Percentiles rank a stretch among this genome's conserved stretches.
Evolutionary conservation across 2,113 vertebrate genomes (phyloP).

Genomic region (Lepus americanus): DNA sequence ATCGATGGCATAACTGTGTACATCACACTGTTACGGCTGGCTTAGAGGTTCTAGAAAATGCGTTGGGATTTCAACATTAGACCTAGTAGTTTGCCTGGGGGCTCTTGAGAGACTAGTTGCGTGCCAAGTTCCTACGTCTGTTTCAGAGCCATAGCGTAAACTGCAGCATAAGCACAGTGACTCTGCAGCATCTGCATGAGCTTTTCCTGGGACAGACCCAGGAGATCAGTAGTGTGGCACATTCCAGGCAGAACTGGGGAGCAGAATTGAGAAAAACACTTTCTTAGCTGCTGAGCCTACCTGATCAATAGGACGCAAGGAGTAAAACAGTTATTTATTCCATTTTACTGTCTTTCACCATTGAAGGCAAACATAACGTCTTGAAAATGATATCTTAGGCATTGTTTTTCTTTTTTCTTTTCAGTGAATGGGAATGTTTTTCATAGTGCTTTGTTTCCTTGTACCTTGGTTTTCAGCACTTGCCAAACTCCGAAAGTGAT

Average conservation of each 20-base stretch:
- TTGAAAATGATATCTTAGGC: neutral
- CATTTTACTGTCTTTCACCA: neutral
- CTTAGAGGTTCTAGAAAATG: neutral
- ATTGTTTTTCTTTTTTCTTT: neutral
- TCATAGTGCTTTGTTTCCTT: neutral
- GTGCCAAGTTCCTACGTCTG: neutral
- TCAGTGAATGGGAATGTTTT: neutral
- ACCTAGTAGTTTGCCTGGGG: neutral
- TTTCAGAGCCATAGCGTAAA: conserved; percentile 19
- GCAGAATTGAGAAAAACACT: neutral
- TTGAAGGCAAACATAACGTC: neutral
- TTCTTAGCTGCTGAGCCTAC: neutral
- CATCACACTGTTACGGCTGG: neutral
- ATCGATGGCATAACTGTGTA: neutral
- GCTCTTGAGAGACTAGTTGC: neutral
- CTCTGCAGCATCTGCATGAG: rapidly evolving
- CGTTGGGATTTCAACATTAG: neutral
- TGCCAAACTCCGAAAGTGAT: neutral
- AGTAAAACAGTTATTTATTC: neutral
- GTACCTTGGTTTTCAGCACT: neutral
- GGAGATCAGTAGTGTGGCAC: neutral
- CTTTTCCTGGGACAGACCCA: neutral
- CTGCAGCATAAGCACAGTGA: neutral
- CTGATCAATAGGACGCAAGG: neutral
- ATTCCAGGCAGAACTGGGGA: neutral